Base-by-base conservation (phyloP, 2,113 vertebrate species). In the Gallinago media region DNA sequence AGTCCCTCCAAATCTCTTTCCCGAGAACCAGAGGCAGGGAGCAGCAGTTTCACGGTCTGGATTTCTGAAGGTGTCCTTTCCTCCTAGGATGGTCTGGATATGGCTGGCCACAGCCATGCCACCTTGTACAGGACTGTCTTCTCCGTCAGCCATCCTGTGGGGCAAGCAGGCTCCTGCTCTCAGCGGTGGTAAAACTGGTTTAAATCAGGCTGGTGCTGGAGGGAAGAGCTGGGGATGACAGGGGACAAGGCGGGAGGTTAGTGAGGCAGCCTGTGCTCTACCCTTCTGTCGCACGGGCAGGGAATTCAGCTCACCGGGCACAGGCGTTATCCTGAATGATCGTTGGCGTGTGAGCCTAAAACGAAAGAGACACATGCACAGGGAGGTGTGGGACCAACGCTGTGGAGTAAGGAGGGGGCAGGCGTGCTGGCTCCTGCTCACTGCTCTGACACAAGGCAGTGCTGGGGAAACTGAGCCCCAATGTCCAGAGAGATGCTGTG, bases 91-190 rank as follows among this genome's bases (percentile, higher is more conserved):
- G 38, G 44, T 21, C 32, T 32, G 68, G 16, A 6, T 56, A 9
- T 6, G 15, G 7, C 22, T 89, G 44, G 4, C 16, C 36, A 42
- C 25, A 44, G 32, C 18, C 18, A 7, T 34, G 31, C 15, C 38
- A 47, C 46, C 20, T 91, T 47, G 44, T 46, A 12, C 8, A 25
- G 40, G 34, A 42, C 21, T 49, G 4, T 42, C 75, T 56, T 15
- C 36, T 21, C 26, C 32, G 22, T 25, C 70, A 63, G 0, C 36
- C 5, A 0, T 15, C 1, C 8, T 11, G 18, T 19, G 38, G 17
- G 46, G 8, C 47, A 94, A 81, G 54, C 12, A 61, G 46, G 12
- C 1, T 14, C 34, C 40, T 71, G 31, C 40, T 88, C 12, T 31
- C 8, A 3, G 14, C 5, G 40, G 4, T 11, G 13, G 7, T 15